phyloP scores from a whole-genome alignment of 1,140 invertebrate genomes.

The Cataglyphis hispanica region DNA sequence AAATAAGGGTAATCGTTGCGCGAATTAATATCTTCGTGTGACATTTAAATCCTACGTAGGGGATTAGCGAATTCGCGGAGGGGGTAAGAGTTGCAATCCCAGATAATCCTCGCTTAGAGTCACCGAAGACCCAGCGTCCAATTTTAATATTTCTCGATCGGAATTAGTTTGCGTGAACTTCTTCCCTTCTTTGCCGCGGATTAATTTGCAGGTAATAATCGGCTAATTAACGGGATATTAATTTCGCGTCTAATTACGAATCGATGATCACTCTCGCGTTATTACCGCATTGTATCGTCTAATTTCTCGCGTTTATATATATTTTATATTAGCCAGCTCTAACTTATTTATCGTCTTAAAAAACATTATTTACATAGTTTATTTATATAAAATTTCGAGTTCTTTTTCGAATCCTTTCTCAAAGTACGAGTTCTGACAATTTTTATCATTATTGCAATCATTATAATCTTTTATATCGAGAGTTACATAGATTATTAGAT shows the following conservation, averaged over 20 bases:
- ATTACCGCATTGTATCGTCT: conserved; percentile 7
- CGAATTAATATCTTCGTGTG: conserved; percentile 46
- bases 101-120: conserved; percentile 42
- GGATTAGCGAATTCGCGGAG: conserved; percentile 33
- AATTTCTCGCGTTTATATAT: conserved; percentile 4
- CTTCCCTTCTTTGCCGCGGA: conserved; percentile 14
- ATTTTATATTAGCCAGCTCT: too few species aligned
- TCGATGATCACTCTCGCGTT: conserved; percentile 25
- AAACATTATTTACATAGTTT: not conserved
- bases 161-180: conserved; percentile 37
- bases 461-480: not conserved
- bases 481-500: not conserved
- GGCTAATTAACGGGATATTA: conserved; percentile 31
- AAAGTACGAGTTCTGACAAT: not conserved
- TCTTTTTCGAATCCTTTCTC: not conserved
- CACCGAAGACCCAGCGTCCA: conserved; percentile 32
- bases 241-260: conserved; percentile 21
- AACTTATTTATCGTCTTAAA: too few species aligned
- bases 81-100: conserved; percentile 4
- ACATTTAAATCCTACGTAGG: conserved; percentile 44
- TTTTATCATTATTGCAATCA: not conserved
- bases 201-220: conserved; percentile 30
- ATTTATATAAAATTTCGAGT: not conserved
- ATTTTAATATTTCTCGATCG: conserved; percentile 50
- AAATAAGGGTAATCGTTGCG: not conserved